phyloP scores from a whole-genome alignment of 2,888 invertebrate genomes.

The Heliconius aoede region DNA sequence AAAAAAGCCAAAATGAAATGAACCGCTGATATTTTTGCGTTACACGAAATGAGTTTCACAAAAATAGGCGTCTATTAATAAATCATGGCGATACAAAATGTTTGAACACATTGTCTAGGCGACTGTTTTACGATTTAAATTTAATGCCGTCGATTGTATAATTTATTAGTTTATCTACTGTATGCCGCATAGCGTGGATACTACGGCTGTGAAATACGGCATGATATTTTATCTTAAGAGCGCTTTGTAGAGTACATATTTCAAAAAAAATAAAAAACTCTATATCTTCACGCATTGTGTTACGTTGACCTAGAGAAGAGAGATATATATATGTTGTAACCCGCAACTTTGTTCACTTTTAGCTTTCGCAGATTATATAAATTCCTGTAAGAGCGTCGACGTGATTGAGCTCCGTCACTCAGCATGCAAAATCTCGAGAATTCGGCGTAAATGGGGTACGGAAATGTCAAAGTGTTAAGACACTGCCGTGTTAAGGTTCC shows the following conservation, averaged over 20 bases:
- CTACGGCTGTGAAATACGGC: neutral
- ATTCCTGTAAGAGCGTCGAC: no score
- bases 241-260: neutral
- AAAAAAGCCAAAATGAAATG: neutral
- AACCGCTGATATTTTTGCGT: neutral
- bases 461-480: no score
- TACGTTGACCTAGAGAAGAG: no score
- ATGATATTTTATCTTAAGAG: neutral
- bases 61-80: conserved; percentile 25
- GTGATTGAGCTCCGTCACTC: no score
- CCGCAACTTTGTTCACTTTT: neutral
- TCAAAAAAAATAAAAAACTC: no score
- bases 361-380: no score
- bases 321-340: neutral
- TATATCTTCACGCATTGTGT: no score
- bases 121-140: conserved; percentile 22
- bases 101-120: conserved; percentile 11
- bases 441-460: no score
- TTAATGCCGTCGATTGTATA: conserved; percentile 4
- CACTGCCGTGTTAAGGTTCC: no score
- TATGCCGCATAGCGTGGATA: neutral
- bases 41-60: neutral
- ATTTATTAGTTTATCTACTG: neutral
- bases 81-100: neutral
- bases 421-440: no score